phyloP scores from a whole-genome alignment of 2,797 vertebrate genomes.

The Hydrolagus colliei region DNA sequence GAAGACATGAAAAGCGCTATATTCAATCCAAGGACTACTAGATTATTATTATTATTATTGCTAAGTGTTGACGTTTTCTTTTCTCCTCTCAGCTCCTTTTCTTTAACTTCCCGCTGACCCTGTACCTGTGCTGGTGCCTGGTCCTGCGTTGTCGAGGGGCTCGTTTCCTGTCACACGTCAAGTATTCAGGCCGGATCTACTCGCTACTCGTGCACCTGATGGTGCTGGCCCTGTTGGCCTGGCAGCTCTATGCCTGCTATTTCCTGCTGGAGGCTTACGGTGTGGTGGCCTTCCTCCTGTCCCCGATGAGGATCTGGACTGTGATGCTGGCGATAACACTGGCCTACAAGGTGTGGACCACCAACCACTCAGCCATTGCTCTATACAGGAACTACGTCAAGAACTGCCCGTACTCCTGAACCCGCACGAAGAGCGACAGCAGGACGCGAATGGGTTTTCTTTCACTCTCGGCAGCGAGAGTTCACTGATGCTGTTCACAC shows the following conservation, averaged over 20 bases:
- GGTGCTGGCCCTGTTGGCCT: constrained; percentile 72
- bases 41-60: too few relatives aligned
- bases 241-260: constrained; percentile 83
- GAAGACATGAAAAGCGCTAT: too few relatives aligned
- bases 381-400: constrained; percentile 54
- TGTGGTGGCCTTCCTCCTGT: constrained; percentile 72
- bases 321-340: constrained; percentile 64
- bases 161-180: constrained; percentile 72
- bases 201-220: constrained; percentile 58
- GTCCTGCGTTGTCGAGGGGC: constrained; percentile 74
- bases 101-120: constrained; percentile 86
- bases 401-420: constrained; percentile 51
- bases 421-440: neutral
- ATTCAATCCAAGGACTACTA: too few relatives aligned
- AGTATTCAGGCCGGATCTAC: constrained; percentile 46
- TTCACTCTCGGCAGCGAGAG: too few relatives aligned
- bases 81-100: constrained; percentile 67
- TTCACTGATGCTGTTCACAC: too few relatives aligned
- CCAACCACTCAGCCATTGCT: constrained; percentile 50
- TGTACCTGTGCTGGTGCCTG: constrained; percentile 88
- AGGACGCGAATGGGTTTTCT: too few relatives aligned
- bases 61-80: constrained; percentile 25
- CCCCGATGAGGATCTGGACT: constrained; percentile 82
- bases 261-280: constrained; percentile 79
- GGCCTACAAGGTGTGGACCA: constrained; percentile 71